Conservation (phyloP, 2,797 vertebrate species). For the Gephyroberyx darwinii region DNA sequence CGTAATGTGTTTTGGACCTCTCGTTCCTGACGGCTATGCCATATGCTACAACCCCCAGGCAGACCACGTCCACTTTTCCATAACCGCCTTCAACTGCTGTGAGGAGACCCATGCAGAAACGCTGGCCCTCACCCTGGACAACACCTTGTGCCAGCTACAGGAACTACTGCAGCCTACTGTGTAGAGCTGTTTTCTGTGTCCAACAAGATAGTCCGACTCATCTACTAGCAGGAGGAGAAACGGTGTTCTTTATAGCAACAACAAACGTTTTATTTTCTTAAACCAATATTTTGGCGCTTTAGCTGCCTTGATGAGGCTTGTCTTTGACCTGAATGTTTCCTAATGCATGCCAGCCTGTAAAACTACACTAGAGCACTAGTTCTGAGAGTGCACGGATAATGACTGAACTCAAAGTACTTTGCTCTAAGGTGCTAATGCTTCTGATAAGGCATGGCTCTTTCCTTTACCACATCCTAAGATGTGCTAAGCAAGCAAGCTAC, state of each 20-base stretch:
- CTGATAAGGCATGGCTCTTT: conserved; percentile 20
- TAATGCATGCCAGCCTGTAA: conserved; percentile 6
- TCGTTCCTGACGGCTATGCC: conserved; percentile 86
- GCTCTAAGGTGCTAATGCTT: conserved; percentile 32
- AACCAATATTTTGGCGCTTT: conserved; percentile 14
- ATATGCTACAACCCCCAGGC: conserved; percentile 86
- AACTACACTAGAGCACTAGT: conserved; percentile 7
- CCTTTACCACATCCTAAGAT: conserved; percentile 16
- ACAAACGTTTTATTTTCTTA: conserved; percentile 3
- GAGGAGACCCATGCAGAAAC: conserved; percentile 85
- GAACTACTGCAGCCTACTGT: conserved; percentile 76
- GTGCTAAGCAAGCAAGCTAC: conserved; percentile 19
- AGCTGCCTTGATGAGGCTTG: conserved; percentile 8
- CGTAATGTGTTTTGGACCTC: conserved; percentile 87
- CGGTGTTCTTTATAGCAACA: background rate
- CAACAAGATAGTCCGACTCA: conserved; percentile 5
- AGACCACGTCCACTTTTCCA: conserved; percentile 84
- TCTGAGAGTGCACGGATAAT: conserved; percentile 1
- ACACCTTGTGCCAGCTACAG: conserved; percentile 79
- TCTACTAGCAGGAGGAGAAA: background rate
- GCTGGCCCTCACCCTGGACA: conserved; percentile 77
- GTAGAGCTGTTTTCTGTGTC: conserved; percentile 53
- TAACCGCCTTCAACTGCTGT: conserved; percentile 88
- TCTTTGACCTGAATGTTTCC: conserved; percentile 4
- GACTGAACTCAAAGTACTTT: background rate